These are phyloP conservation scores for Oncorhynchus clarkii DNA, from an alignment of 2,113 vertebrate species.

Conservation along the genomic window DNA sequence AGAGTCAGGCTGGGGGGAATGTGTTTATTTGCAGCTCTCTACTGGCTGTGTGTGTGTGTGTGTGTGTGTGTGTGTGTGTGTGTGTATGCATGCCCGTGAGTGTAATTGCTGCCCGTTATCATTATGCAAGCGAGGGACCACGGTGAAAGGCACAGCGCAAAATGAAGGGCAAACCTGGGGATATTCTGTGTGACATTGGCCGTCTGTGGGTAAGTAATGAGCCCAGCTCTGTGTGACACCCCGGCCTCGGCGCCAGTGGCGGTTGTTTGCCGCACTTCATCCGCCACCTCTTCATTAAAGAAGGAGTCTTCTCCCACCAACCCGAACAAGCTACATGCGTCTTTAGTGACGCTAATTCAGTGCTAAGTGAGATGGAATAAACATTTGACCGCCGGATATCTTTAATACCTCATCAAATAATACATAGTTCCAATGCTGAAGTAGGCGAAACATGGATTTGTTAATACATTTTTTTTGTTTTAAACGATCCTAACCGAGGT, in stretches of 20 bases:
- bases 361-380: conserved; percentile 30
- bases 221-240: conserved; percentile 50
- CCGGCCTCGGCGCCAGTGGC: conserved; percentile 40
- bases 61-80: conserved; percentile 13
- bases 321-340: conserved; percentile 17
- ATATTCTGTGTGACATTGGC: conserved; percentile 63
- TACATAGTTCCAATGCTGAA: conserved; percentile 32
- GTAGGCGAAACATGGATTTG: conserved; percentile 53
- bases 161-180: conserved; percentile 68
- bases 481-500: conserved; percentile 24
- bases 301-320: conserved; percentile 27
- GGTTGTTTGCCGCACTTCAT: conserved; percentile 39
- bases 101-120: conserved; percentile 59
- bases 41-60: conserved; percentile 16
- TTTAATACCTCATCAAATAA: conserved; percentile 24
- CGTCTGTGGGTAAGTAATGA: conserved; percentile 60
- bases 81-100: conserved; percentile 19
- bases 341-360: conserved; percentile 18
- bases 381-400: conserved; percentile 26
- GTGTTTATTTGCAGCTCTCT: conserved; percentile 42
- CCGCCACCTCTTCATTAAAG: conserved; percentile 54
- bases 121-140: conserved; percentile 54
- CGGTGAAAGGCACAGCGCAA: conserved; percentile 58
- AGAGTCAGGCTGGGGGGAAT: conserved; percentile 32
- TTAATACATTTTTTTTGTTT: neutral